These are phyloP conservation scores for Mirza zaza DNA, from an alignment of 2,113 vertebrate species.

Conservation along the genomic window DNA sequence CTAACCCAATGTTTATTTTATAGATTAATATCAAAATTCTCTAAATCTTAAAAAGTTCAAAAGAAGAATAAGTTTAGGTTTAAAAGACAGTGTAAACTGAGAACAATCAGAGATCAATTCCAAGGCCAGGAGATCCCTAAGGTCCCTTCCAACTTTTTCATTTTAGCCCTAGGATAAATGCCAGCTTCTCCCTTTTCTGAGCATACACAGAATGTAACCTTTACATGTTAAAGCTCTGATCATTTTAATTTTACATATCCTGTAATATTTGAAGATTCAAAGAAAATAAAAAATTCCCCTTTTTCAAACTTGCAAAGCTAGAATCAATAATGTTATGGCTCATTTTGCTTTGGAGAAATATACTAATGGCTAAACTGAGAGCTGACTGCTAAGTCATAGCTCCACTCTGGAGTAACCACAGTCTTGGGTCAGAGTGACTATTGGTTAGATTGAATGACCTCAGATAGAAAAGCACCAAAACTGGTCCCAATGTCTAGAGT, in stretches of 20 bases:
- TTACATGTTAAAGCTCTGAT: constrained; percentile 33
- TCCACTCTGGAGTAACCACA: background rate
- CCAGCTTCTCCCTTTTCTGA: background rate
- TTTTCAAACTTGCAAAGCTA: background rate
- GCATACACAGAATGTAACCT: constrained; percentile 1
- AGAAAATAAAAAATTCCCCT: background rate
- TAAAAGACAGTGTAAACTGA: background rate
- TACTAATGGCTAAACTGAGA: background rate
- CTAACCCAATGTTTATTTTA: background rate
- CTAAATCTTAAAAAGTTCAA: background rate
- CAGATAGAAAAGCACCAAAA: constrained; percentile 9
- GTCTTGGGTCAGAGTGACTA: background rate
- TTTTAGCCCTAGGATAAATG: constrained; percentile 48
- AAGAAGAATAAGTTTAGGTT: background rate
- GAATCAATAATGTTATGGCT: background rate
- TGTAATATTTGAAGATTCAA: constrained; percentile 42
- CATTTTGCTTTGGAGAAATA: background rate
- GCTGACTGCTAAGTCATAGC: background rate
- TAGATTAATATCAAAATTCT: background rate
- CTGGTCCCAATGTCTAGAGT: background rate
- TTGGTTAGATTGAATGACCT: background rate
- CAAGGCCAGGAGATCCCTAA: background rate
- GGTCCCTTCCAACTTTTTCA: background rate
- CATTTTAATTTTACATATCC: constrained; percentile 12
- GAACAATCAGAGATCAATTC: constrained; percentile 19